These are phyloP conservation scores for Porites cylindrica DNA, from an alignment of 92 coral and sea anemone species.

Conservation along the genomic window DNA sequence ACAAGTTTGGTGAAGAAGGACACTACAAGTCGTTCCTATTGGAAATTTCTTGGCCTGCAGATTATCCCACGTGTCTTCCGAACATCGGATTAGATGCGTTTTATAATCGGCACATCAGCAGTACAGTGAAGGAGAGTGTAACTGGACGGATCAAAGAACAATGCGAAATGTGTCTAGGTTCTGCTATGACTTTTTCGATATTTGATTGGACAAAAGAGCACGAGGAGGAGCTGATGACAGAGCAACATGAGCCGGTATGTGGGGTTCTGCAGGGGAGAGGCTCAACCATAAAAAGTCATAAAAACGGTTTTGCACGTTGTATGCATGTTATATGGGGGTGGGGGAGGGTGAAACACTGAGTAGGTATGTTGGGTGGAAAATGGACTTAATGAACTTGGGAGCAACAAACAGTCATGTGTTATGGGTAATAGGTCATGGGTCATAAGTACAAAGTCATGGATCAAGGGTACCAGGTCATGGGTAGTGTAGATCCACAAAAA, in stretches of 20 bases:
- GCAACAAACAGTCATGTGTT: too few species aligned
- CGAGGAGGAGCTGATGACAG: conserved; percentile 82
- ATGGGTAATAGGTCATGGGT: too few species aligned
- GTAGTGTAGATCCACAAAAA: too few species aligned
- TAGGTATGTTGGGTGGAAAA: too few species aligned
- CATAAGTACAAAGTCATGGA: too few species aligned
- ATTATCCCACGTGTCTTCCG: conserved; percentile 89
- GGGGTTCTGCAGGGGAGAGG: neutral
- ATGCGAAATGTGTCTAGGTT: conserved; percentile 81
- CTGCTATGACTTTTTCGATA: conserved; percentile 91
- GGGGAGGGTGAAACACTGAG: too few species aligned
- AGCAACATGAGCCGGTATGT: conserved; percentile 66
- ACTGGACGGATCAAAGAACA: conserved; percentile 74
- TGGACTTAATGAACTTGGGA: too few species aligned
- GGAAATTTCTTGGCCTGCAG: conserved; percentile 86
- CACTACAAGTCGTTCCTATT: conserved; percentile 86
- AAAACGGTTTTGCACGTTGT: too few species aligned
- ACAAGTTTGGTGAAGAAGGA: conserved; percentile 96
- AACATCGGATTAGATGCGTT: conserved; percentile 82
- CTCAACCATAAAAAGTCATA: neutral
- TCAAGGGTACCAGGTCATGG: too few species aligned
- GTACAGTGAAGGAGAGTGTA: conserved; percentile 74
- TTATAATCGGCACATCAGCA: conserved; percentile 87
- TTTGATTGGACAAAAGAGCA: conserved; percentile 95
- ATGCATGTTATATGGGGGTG: too few species aligned